phyloP scores from a whole-genome alignment of 2,113 vertebrate species.

The Ictalurus furcatus region DNA sequence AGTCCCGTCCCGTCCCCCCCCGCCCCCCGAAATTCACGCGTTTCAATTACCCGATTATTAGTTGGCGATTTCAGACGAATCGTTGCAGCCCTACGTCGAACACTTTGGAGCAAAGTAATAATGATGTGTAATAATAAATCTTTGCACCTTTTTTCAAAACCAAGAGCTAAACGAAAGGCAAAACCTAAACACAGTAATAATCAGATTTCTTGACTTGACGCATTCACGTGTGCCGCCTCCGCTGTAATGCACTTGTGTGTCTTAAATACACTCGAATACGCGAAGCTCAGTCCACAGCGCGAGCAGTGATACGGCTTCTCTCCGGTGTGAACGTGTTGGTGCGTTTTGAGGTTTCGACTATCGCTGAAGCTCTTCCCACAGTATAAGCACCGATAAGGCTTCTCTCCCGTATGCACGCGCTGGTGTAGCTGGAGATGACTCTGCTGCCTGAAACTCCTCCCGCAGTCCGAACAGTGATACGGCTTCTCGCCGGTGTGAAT shows the following conservation, averaged over 20 bases:
- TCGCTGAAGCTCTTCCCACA: not conserved
- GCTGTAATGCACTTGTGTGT: not conserved
- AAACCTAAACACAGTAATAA: not conserved
- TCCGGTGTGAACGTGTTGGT: not conserved
- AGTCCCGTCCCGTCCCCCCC: no score
- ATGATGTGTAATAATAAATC: no score
- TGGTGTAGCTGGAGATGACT: not conserved
- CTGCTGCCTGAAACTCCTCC: not conserved
- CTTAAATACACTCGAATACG: not conserved
- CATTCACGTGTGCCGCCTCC: not conserved
- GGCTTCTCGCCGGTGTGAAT: not conserved
- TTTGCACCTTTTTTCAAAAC: no score
- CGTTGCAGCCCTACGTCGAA: no score
- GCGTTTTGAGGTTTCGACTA: not conserved
- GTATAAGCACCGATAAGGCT: not conserved
- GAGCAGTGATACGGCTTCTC: not conserved
- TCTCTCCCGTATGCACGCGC: not conserved
- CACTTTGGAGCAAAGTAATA: no score
- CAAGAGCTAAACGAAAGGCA: not conserved
- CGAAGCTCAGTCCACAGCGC: not conserved
- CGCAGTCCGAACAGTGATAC: not conserved
- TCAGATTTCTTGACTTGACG: not conserved
- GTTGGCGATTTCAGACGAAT: no score
- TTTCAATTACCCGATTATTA: no score
- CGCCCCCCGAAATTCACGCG: no score